phyloP scores from a whole-genome alignment of 2,113 vertebrate genomes.

The Hystrix brachyura region DNA sequence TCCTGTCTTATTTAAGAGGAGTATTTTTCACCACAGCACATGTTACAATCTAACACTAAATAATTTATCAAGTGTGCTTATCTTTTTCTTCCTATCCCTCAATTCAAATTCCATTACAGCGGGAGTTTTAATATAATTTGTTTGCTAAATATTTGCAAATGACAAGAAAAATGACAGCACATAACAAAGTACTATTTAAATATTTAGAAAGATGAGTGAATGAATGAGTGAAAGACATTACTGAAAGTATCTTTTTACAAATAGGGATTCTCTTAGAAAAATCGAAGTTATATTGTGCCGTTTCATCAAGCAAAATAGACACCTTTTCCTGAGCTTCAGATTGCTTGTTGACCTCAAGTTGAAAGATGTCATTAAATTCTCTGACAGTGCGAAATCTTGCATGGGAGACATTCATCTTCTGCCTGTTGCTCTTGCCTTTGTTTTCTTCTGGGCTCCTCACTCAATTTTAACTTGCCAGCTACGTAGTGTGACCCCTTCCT shows the following conservation, averaged over 20 bases:
- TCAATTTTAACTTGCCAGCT: neutral
- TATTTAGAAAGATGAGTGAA: neutral
- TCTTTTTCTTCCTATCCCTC: neutral
- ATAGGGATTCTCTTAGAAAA: neutral
- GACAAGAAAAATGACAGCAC: neutral
- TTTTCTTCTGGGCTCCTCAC: neutral
- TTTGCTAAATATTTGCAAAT: neutral
- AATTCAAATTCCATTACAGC: neutral
- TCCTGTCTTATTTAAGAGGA: neutral
- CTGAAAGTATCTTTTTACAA: neutral
- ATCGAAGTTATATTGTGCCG: neutral
- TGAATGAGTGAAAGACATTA: neutral
- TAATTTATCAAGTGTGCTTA: neutral
- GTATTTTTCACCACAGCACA: neutral
- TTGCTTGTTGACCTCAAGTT: neutral
- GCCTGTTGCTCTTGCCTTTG: neutral
- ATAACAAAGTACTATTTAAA: neutral
- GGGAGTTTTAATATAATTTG: neutral
- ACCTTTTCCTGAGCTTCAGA: neutral
- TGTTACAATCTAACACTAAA: neutral
- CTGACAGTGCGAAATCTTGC: rapidly evolving
- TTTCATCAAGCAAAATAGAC: neutral
- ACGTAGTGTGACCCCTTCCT: neutral
- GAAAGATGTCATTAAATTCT: neutral
- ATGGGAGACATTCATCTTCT: rapidly evolving